Conservation (phyloP, 2,888 invertebrate genomes). For the Calameuta filiformis region DNA sequence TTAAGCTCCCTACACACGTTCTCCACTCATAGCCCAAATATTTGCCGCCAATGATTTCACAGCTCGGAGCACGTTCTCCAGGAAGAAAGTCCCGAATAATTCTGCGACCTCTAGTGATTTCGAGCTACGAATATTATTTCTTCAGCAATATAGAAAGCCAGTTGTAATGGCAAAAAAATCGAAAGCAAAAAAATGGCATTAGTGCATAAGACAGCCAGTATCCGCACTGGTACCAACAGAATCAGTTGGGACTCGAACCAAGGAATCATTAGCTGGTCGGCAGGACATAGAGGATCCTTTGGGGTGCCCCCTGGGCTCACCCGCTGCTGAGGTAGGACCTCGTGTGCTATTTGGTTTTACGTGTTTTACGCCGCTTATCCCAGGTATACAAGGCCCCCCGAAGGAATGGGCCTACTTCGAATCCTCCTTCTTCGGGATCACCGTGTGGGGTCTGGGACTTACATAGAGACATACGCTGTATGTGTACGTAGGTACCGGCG, state of each 20-base stretch:
- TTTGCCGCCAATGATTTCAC: slow-evolving; percentile 42
- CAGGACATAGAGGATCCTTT: not conserved
- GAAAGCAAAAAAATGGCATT: not conserved
- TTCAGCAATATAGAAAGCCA: not conserved
- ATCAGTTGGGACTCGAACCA: not conserved
- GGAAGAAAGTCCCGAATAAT: not conserved
- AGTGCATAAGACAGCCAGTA: not conserved
- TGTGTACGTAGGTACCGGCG: slow-evolving; percentile 34
- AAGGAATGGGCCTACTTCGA: slow-evolving; percentile 25
- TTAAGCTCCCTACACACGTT: slow-evolving; percentile 21
- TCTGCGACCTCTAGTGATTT: not conserved
- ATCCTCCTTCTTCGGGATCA: slow-evolving; percentile 45
- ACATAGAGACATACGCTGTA: not conserved
- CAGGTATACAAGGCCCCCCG: slow-evolving; percentile 32
- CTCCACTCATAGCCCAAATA: slow-evolving; percentile 42
- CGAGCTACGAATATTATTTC: not conserved
- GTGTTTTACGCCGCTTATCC: slow-evolving; percentile 43
- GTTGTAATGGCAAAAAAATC: not conserved
- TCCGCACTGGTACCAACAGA: not conserved
- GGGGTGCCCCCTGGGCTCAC: not conserved
- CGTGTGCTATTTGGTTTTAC: slow-evolving; percentile 45
- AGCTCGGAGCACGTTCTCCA: slow-evolving; percentile 20
- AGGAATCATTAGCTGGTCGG: slow-evolving; percentile 23
- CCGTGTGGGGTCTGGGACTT: slow-evolving; percentile 57
- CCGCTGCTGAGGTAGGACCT: slow-evolving; percentile 25